Base-by-base conservation (phyloP, 2,113 vertebrate genomes). In the Uropsilus gracilis region DNA sequence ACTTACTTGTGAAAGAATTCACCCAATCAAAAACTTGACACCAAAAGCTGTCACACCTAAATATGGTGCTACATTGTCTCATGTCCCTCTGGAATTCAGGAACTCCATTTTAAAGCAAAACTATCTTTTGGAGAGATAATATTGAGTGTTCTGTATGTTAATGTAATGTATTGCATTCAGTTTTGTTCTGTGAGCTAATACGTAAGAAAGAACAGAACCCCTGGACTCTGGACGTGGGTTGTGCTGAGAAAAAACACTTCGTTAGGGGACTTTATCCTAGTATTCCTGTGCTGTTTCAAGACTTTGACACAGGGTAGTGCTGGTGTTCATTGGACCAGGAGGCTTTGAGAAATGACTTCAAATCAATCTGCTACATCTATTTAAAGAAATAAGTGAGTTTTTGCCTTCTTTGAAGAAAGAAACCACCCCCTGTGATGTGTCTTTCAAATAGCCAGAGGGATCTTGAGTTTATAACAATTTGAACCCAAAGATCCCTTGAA, bases 261-360 rank as follows among this genome's bases (percentile, higher is more conserved):
- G 0, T 66, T 83, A 55, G 20, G 32, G 11, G 9, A 28, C 66
- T 81, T 85, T 85, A 42, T 63, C 20, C 22, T 73, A 22, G 11
- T 28, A 42, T 83, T 68, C 2, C 26, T 64, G 59, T 6, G 50
- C 20, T 50, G 6, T 44, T 91, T 92, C 84, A 61, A 8, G 18
- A 26, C 22, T 39, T 11, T 83, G 78, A 71, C 73, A 48, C 4
- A 44, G 18, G 34, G 22, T 9, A 30, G 7, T 24, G 39, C 50
- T 86, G 28, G 44, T n/a, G 20, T 53, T 92, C 76, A 44, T 11
- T 4, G 1, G 66, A 69, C 82, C 7, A 46, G 26, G 39, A 88
- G 37, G 20, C 78, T 95, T 95, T 80, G 73, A 92, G 78, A 93
- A 96, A 78, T 46, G 34, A 10, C 46, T 94, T 92, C 75, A 80